These are phyloP conservation scores for Magallana nippona DNA, from an alignment of 2,888 invertebrate genomes.

Conservation along the genomic window DNA sequence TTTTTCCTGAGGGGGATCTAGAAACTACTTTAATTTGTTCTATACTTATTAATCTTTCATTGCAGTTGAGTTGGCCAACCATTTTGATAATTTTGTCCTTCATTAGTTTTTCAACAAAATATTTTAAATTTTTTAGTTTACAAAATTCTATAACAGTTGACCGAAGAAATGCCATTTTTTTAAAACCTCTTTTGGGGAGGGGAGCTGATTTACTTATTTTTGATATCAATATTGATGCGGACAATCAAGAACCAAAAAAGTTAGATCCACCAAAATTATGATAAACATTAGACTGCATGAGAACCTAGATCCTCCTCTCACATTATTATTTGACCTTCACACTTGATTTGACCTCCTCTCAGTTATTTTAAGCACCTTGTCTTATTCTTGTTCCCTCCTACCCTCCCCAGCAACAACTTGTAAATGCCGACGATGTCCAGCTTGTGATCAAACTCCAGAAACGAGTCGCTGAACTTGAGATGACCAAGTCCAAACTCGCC, in stretches of 20 bases:
- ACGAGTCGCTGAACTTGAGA: constrained; percentile 72
- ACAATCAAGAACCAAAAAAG: neutral
- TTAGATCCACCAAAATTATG: neutral
- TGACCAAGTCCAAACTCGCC: constrained; percentile 87
- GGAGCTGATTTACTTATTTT: too few relatives aligned
- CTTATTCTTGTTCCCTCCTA: neutral
- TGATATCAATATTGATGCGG: too few relatives aligned
- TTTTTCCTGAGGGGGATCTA: neutral
- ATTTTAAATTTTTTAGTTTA: too few relatives aligned
- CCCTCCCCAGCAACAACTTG: constrained; percentile 60
- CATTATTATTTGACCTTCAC: neutral
- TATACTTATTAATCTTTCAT: neutral
- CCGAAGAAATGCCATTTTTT: too few relatives aligned
- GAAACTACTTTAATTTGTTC: neutral
- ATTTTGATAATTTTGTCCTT: too few relatives aligned
- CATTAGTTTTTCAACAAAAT: too few relatives aligned
- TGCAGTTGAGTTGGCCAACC: too few relatives aligned
- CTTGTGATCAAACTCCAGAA: constrained; percentile 89
- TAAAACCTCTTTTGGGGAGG: too few relatives aligned
- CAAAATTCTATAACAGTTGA: too few relatives aligned
- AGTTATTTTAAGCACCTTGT: too few relatives aligned
- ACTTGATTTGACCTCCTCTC: neutral
- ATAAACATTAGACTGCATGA: neutral
- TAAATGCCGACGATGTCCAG: constrained; percentile 81
- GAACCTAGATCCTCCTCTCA: neutral